Conservation (phyloP, 2,797 vertebrate genomes). For the Melanotaenia trifasciata region DNA sequence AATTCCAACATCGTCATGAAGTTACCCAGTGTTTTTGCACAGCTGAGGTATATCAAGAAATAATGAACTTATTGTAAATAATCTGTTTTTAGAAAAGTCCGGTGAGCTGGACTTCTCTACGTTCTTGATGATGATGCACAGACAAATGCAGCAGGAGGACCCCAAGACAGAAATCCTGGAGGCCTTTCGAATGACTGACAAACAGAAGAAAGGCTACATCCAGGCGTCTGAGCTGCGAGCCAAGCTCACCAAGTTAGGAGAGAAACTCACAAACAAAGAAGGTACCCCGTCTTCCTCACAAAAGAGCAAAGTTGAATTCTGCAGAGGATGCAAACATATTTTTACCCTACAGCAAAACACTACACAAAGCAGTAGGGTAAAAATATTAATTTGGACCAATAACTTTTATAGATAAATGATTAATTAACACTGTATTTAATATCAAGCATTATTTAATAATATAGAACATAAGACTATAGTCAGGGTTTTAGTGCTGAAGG, state of each 20-base stretch:
- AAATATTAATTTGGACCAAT: no score
- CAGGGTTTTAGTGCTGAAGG: no score
- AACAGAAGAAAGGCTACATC: conserved; percentile 89
- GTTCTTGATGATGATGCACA: conserved; percentile 94
- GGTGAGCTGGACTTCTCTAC: conserved; percentile 94
- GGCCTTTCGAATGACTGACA: conserved; percentile 93
- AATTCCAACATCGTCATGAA: neutral
- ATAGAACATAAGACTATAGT: no score
- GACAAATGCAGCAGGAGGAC: conserved; percentile 93
- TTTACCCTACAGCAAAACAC: neutral
- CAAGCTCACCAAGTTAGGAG: conserved; percentile 91
- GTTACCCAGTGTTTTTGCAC: neutral
- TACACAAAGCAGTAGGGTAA: no score
- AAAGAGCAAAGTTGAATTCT: neutral
- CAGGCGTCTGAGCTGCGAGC: conserved; percentile 86
- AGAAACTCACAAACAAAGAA: conserved; percentile 92
- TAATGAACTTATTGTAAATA: neutral
- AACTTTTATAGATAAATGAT: no score
- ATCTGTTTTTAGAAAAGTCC: conserved; percentile 76
- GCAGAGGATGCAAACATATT: neutral
- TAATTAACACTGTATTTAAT: no score
- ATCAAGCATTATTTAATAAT: no score
- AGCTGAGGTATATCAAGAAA: neutral
- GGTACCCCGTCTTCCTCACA: conserved; percentile 77
- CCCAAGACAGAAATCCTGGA: conserved; percentile 91